Percentiles rank a stretch among this genome's conserved stretches.
Conservation (phyloP, 1,140 invertebrate genomes). For the Anadara kagoshimensis region DNA sequence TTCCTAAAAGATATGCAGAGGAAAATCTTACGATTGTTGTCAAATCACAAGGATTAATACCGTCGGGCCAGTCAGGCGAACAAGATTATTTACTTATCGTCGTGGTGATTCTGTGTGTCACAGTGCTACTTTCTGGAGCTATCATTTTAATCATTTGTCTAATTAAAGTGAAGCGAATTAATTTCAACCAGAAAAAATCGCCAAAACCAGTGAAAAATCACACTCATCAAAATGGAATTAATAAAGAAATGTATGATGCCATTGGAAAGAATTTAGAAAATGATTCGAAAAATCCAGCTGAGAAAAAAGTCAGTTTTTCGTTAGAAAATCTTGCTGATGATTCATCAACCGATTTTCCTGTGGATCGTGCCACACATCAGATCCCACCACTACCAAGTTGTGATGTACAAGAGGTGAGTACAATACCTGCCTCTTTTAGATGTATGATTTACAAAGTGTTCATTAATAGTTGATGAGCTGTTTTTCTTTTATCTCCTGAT, state of each 20-base stretch:
- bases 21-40: constrained; percentile 35
- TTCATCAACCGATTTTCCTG: too few species aligned
- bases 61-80: neutral
- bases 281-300: neutral
- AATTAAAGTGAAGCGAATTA: constrained; percentile 22
- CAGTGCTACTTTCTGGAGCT: constrained; percentile 55
- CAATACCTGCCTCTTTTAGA: too few species aligned
- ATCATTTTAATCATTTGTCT: constrained; percentile 62
- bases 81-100: constrained; percentile 58
- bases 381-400: too few species aligned
- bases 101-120: constrained; percentile 57
- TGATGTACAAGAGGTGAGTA: too few species aligned
- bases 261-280: constrained; percentile 8
- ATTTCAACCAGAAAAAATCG: too few species aligned
- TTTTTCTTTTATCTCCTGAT: too few species aligned
- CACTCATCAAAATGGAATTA: too few species aligned
- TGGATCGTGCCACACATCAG: too few species aligned
- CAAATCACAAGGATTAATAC: constrained; percentile 1
- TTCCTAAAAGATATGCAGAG: constrained; percentile 23
- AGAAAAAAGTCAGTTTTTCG: constrained; percentile 11
- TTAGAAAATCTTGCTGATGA: too few species aligned
- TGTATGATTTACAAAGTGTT: too few species aligned
- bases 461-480: too few species aligned
- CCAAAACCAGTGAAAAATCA: too few species aligned
- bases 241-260: constrained; percentile 21